A percentile compares a stretch with the other conserved stretches of the same genome.
Conservation (phyloP, 2,888 invertebrate genomes). For the Hofmannophila pseudospretella region DNA sequence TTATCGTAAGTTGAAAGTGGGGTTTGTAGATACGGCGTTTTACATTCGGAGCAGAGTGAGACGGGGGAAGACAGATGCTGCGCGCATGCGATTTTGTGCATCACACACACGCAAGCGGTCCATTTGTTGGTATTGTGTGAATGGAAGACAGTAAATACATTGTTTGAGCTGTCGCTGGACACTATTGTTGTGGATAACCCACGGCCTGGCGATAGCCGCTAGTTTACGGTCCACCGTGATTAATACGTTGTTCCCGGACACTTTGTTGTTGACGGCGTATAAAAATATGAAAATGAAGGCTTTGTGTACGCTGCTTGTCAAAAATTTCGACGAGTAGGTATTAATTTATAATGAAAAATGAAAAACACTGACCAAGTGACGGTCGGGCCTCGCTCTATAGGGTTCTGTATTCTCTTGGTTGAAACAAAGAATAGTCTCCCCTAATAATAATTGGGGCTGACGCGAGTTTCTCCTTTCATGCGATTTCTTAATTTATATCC, state of each 20-base stretch:
- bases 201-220: conserved; percentile 36
- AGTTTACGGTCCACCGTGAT: conserved; percentile 44
- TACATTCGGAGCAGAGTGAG: conserved; percentile 22
- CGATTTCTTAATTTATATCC: no score
- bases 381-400: no score
- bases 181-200: conserved; percentile 61
- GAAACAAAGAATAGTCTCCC: no score
- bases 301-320: conserved; percentile 4
- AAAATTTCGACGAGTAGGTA: no score
- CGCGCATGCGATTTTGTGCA: conserved; percentile 62
- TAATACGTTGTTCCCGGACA: conserved; percentile 27
- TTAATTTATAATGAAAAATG: not conserved
- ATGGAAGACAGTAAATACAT: conserved; percentile 41
- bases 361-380: no score
- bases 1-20: conserved; percentile 15
- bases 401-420: no score
- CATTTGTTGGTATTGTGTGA: conserved; percentile 30
- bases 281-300: conserved; percentile 14
- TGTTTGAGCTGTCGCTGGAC: conserved; percentile 55
- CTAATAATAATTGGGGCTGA: no score
- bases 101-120: conserved; percentile 30
- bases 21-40: conserved; percentile 21
- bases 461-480: no score
- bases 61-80: conserved; percentile 72
- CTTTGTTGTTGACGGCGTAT: conserved; percentile 13